These are phyloP conservation scores for Myotis yumanensis DNA, from an alignment of 2,113 vertebrate genomes.

Conservation along the genomic window DNA sequence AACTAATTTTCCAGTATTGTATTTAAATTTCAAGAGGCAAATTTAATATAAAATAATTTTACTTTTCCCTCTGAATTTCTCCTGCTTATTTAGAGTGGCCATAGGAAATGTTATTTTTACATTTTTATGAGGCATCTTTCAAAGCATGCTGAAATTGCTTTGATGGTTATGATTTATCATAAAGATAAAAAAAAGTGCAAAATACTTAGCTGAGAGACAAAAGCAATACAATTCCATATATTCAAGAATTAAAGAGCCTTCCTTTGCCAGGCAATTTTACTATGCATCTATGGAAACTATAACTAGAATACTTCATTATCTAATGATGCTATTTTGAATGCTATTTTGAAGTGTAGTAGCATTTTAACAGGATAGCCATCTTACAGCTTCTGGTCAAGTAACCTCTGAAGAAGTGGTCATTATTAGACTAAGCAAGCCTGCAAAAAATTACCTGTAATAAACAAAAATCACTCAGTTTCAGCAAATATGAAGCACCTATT, in stretches of 20 bases:
- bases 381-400: background rate
- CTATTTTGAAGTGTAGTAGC: background rate
- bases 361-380: background rate
- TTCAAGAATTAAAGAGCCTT: background rate
- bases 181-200: background rate
- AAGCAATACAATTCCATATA: background rate
- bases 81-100: background rate
- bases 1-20: background rate
- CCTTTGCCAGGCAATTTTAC: background rate
- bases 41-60: conserved; percentile 15
- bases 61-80: background rate
- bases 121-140: conserved; percentile 33
- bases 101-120: background rate
- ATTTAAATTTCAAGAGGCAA: conserved; percentile 37
- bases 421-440: background rate
- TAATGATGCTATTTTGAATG: background rate
- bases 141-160: background rate
- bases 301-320: background rate
- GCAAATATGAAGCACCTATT: background rate
- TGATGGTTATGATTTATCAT: background rate
- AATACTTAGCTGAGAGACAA: background rate
- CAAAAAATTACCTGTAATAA: conserved; percentile 25
- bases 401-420: background rate
- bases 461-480: background rate
- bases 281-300: background rate